Evolutionary conservation across 2,888 invertebrate species (phyloP).

Genomic region (Heterodera filipjevi): DNA sequence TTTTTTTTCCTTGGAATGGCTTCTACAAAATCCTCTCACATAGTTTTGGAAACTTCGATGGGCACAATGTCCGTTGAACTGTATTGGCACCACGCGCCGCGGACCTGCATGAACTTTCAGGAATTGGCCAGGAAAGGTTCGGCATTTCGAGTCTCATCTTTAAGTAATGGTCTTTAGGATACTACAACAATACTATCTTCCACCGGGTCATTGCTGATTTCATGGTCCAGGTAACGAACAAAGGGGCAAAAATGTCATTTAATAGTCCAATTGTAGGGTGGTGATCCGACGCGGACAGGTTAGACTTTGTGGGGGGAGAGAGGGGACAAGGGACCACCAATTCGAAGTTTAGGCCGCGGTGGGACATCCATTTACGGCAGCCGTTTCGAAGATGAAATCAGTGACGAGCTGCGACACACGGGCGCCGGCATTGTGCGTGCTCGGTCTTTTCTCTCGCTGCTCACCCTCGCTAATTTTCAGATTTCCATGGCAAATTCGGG

Average conservation of each 20-base stretch:
- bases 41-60: slow-evolving; percentile 30
- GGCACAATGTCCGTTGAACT: slow-evolving; percentile 31
- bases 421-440: slow-evolving; percentile 66
- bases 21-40: slow-evolving; percentile 17
- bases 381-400: slow-evolving; percentile 90
- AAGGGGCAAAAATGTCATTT: background rate
- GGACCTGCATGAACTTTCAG: slow-evolving; percentile 94
- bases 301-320: background rate
- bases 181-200: slow-evolving; percentile 93
- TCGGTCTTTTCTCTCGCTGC: background rate
- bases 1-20: background rate
- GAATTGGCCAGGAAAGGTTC: slow-evolving; percentile 80
- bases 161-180: slow-evolving; percentile 66
- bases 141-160: background rate
- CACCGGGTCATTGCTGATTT: slow-evolving; percentile 85
- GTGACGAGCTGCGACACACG: slow-evolving; percentile 90
- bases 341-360: slow-evolving; percentile 74
- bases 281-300: slow-evolving; percentile 90
- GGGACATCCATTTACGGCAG: slow-evolving; percentile 93
- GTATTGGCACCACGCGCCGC: slow-evolving; percentile 98
- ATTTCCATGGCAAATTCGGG: slow-evolving; percentile 86
- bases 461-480: slow-evolving; percentile 23
- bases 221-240: slow-evolving; percentile 67
- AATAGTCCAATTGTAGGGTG: slow-evolving; percentile 67
- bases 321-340: background rate